These are phyloP conservation scores for Dasypogon diadema DNA, from an alignment of 2,888 invertebrate genomes.

Conservation along the genomic window DNA sequence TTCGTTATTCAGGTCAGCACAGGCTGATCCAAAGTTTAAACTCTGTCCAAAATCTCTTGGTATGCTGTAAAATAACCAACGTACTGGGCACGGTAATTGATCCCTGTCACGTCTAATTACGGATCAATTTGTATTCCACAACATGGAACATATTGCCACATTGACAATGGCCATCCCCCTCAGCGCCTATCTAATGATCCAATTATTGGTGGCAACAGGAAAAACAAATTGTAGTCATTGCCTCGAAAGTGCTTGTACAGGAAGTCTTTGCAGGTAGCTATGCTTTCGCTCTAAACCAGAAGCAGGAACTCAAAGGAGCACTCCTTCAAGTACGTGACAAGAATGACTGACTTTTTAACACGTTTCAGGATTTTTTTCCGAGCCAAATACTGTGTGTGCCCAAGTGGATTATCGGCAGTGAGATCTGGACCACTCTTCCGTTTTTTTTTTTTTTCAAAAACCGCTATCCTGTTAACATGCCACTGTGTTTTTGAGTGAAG, in stretches of 20 bases:
- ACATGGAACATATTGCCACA: conserved; percentile 15
- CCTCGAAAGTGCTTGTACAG: conserved; percentile 5
- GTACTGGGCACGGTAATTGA: not conserved
- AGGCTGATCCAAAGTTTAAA: not conserved
- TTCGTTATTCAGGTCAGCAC: not conserved
- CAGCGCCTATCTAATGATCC: not conserved
- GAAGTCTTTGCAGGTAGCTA: conserved; percentile 1
- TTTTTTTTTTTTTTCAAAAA: too few relatives aligned
- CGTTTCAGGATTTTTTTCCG: not conserved
- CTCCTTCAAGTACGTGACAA: not conserved
- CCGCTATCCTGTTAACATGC: not conserved
- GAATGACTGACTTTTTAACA: not conserved
- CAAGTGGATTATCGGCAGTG: too few relatives aligned
- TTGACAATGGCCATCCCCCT: conserved; percentile 10
- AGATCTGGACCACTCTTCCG: too few relatives aligned
- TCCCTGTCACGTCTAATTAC: conserved; percentile 27
- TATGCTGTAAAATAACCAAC: not conserved
- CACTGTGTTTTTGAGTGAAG: not conserved
- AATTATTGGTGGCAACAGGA: conserved; percentile 34
- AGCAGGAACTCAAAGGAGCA: not conserved
- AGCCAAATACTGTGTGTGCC: not conserved
- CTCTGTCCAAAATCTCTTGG: not conserved
- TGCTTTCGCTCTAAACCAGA: not conserved
- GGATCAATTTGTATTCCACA: conserved; percentile 20
- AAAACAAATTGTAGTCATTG: not conserved